These are phyloP conservation scores for Galemys pyrenaicus DNA, from an alignment of 2,113 vertebrate species.

Conservation along the genomic window DNA sequence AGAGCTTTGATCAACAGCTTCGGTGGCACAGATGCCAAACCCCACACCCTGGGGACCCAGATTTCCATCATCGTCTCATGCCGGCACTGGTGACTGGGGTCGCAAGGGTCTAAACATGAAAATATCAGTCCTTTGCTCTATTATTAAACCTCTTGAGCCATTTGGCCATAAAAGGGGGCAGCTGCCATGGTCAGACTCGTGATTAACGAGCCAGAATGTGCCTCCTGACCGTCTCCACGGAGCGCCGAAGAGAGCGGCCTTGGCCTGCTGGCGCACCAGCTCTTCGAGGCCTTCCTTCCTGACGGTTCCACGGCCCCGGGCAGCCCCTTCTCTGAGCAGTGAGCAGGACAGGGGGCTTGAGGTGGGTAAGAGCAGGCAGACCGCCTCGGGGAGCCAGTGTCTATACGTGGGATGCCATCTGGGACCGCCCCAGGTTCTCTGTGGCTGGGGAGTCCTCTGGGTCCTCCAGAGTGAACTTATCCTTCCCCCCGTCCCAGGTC, in stretches of 20 bases:
- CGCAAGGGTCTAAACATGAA: neutral
- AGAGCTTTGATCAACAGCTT: neutral
- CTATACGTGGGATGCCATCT: neutral
- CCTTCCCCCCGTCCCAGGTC: neutral
- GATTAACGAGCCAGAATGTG: slow-evolving; percentile 52
- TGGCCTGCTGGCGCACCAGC: neutral
- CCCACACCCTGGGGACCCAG: neutral
- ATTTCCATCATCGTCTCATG: neutral
- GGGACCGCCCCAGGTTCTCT: neutral
- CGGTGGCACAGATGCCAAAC: rapidly evolving
- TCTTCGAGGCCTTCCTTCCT: neutral
- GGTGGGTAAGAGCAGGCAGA: neutral
- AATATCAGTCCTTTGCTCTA: slow-evolving; percentile 32
- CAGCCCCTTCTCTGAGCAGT: no score
- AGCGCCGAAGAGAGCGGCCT: neutral
- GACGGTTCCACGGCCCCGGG: neutral
- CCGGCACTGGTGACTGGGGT: neutral
- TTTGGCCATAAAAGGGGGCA: slow-evolving; percentile 75
- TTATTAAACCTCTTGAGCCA: slow-evolving; percentile 59
- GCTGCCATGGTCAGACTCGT: slow-evolving; percentile 37
- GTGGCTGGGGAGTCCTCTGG: neutral
- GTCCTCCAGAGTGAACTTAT: neutral
- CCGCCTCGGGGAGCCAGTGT: neutral
- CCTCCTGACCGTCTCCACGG: neutral
- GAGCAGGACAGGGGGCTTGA: neutral